Conservation (phyloP, 2,113 vertebrate genomes). For the Etia nguti region DNA sequence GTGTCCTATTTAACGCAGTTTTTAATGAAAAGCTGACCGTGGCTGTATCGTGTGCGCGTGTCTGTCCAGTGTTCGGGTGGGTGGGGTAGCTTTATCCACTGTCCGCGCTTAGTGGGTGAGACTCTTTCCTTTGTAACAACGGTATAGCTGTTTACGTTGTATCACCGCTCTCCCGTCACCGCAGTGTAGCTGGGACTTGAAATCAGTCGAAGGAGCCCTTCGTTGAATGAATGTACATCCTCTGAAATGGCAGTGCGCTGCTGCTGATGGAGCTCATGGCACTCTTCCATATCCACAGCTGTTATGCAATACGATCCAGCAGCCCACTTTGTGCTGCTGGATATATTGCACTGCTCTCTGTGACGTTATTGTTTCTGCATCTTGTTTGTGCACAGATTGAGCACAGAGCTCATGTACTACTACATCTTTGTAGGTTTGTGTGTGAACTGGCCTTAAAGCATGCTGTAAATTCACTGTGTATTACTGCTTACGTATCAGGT, state of each 20-base stretch:
- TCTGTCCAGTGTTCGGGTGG: constrained; percentile 24
- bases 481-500: background rate
- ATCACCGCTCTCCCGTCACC: accelerated
- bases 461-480: background rate
- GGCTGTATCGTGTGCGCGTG: background rate
- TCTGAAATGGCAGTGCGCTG: constrained; percentile 35
- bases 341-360: background rate
- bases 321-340: constrained; percentile 25
- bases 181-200: background rate
- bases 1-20: background rate
- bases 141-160: accelerated
- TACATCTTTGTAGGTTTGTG: accelerated
- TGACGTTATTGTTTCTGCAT: background rate
- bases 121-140: background rate
- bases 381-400: background rate
- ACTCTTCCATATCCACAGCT: constrained; percentile 50
- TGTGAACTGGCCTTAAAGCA: background rate
- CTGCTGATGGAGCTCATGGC: constrained; percentile 11
- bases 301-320: constrained; percentile 59
- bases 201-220: background rate
- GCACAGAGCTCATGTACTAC: background rate
- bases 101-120: background rate
- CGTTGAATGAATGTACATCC: background rate
- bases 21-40: background rate
- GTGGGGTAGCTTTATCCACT: background rate